Evolutionary conservation across 92 coral and sea anemone species (phyloP).

Genomic region (Nematostella vectensis): DNA sequence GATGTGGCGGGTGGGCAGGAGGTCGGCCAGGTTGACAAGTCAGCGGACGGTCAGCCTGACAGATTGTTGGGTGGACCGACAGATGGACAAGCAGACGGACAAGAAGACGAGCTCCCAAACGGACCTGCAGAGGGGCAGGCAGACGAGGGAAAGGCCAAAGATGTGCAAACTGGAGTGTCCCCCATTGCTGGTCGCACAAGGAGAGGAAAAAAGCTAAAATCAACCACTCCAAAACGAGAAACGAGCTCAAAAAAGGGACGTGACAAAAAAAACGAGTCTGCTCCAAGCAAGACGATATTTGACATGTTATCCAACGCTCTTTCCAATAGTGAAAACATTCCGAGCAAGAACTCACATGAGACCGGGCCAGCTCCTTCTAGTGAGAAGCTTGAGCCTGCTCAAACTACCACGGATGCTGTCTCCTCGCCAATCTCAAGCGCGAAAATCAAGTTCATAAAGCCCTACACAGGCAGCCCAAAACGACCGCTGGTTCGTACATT

Average conservation of each 20-base stretch:
- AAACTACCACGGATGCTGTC: conserved; percentile 22
- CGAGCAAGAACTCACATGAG: conserved; percentile 3
- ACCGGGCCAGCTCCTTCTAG: conserved; percentile 6
- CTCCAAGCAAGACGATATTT: not conserved
- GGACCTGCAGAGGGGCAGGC: not conserved
- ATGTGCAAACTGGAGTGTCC: conserved; percentile 23
- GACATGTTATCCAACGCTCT: not conserved
- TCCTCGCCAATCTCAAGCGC: conserved; percentile 80
- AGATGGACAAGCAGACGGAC: too few relatives aligned
- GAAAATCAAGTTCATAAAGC: conserved; percentile 65
- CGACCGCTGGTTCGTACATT: conserved; percentile 34
- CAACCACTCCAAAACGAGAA: conserved; percentile 3
- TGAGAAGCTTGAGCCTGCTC: conserved; percentile 12
- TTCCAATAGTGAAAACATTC: not conserved
- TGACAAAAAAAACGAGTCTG: not conserved
- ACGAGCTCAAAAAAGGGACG: not conserved
- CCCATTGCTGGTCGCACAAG: conserved; percentile 85
- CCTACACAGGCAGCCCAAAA: conserved; percentile 76
- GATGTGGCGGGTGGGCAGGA: not conserved
- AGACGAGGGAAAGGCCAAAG: too few relatives aligned
- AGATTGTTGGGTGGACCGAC: not conserved
- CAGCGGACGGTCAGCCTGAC: not conserved
- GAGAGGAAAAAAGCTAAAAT: conserved; percentile 29
- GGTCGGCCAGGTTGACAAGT: not conserved
- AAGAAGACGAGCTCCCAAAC: too few relatives aligned